Base-by-base conservation (phyloP, 1,140 invertebrate species). In the Pachypsylla venusta region DNA sequence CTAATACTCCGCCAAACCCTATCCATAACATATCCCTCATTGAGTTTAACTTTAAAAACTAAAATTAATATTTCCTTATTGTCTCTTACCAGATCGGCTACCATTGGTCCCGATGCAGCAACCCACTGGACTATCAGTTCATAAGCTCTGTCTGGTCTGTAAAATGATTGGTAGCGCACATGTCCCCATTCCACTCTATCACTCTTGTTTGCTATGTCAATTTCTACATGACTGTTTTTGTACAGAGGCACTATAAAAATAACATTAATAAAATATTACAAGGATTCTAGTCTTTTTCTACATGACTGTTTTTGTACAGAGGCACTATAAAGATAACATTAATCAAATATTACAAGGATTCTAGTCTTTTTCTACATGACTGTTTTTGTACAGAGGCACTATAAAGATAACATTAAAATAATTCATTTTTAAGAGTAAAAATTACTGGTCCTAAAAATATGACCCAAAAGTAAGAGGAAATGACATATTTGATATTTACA, bases 71-170 rank as follows among this genome's bases (percentile, higher is more conserved):
- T 2, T 20, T 30, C 57, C 39, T 39, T 59, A 70, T n/a, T n/a
- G n/a, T n/a, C n/a, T n/a, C 71, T 76, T 74, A 93, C 89, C 73
- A 96, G 73, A 73, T 98, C 94, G 14, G 86, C 83, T 7, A 98
- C 85, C 64, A 97, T 87, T 55, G 87, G 83, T 12, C 94, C 93
- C 5, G 93, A 96, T 1, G 93, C 87, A 53, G 93, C 91, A 19
- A 96, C 81, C 95, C 95, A 99, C 70, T 97, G 89, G 7, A 96
- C 80, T 56, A 89, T 84, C 63, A 99, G 76, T 73, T 98, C 93
- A 73, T 91, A 98, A 7, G 93, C 89, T 72, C 87, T 85, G 69
- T 87, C 81, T 0, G 90, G 84, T 62, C 82, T 80, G 72, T 89
- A 95, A 53, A 85, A 75, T n/a, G 86, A 83, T 67, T 97, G 92